Percentiles rank a stretch among this genome's conserved stretches.
phyloP scores from a whole-genome alignment of 2,797 vertebrate genomes.

The Nyctalus aviator region DNA sequence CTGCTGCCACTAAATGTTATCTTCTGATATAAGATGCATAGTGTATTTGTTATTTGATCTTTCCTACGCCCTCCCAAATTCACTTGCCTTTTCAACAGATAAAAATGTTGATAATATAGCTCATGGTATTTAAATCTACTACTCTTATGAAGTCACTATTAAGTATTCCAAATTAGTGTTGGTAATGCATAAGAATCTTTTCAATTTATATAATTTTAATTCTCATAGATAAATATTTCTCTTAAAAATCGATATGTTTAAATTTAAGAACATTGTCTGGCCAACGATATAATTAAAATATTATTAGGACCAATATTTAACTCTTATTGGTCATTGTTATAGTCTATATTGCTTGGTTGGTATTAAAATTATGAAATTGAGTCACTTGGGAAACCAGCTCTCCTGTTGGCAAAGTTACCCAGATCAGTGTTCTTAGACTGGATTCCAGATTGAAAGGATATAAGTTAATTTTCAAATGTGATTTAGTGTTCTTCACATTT shows the following conservation, averaged over 20 bases:
- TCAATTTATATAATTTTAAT: conserved; percentile 28
- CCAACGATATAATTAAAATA: not conserved
- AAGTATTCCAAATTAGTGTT: not conserved
- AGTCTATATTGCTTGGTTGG: not conserved
- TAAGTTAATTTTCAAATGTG: not conserved
- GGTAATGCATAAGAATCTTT: not conserved
- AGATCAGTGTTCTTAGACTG: not conserved
- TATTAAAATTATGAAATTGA: conserved; percentile 7
- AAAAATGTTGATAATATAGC: not conserved
- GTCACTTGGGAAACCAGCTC: not conserved
- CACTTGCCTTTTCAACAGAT: not conserved
- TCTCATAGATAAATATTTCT: not conserved
- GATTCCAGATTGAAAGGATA: not conserved
- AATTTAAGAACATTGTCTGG: not conserved
- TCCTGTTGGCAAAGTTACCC: not conserved
- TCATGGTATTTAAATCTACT: not conserved
- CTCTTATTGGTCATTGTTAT: not conserved
- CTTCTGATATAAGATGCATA: not conserved
- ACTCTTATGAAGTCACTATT: not conserved
- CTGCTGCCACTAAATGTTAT: not conserved
- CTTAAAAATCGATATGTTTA: conserved; percentile 20
- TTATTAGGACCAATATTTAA: conserved; percentile 31
- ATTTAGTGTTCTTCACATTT: not conserved
- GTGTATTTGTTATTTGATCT: not conserved
- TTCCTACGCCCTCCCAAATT: rapidly evolving